These are phyloP conservation scores for Callinectes sapidus DNA, from an alignment of 2,888 invertebrate genomes.

Conservation along the genomic window DNA sequence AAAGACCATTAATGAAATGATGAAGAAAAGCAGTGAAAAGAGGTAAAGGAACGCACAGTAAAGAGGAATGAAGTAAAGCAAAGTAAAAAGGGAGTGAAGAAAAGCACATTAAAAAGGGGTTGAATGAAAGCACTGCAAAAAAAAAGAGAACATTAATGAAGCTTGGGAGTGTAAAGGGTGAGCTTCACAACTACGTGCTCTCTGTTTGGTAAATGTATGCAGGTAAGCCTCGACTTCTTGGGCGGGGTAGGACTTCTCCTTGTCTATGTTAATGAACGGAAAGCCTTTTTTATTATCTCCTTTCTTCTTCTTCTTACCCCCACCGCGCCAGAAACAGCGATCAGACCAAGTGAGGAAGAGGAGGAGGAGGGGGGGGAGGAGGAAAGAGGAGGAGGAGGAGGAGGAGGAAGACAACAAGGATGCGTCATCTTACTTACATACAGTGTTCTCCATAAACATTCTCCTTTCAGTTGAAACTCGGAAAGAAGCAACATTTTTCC, in stretches of 20 bases:
- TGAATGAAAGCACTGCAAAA: background rate
- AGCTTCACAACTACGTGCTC: background rate
- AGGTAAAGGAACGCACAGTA: too few species aligned
- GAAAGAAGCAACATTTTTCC: background rate
- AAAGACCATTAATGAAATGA: too few species aligned
- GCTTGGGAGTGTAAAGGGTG: background rate
- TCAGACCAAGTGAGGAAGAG: conserved; percentile 17
- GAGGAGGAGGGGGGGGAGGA: background rate
- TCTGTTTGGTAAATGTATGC: conserved; percentile 32
- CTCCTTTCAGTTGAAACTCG: background rate
- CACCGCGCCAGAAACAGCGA: background rate
- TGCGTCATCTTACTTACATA: background rate
- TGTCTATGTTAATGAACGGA: conserved; percentile 46
- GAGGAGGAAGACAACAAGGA: background rate
- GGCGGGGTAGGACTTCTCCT: background rate
- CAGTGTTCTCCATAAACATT: background rate
- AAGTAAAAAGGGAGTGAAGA: too few species aligned
- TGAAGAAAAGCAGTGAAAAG: too few species aligned
- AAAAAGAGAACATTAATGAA: too few species aligned
- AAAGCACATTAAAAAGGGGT: background rate
- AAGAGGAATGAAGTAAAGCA: too few species aligned
- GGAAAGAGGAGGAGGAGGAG: background rate
- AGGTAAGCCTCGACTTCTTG: background rate
- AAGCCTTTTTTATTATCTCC: background rate
- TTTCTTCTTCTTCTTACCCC: background rate